Conservation (phyloP, 2,888 invertebrate species). For the Parelbella ahira region DNA sequence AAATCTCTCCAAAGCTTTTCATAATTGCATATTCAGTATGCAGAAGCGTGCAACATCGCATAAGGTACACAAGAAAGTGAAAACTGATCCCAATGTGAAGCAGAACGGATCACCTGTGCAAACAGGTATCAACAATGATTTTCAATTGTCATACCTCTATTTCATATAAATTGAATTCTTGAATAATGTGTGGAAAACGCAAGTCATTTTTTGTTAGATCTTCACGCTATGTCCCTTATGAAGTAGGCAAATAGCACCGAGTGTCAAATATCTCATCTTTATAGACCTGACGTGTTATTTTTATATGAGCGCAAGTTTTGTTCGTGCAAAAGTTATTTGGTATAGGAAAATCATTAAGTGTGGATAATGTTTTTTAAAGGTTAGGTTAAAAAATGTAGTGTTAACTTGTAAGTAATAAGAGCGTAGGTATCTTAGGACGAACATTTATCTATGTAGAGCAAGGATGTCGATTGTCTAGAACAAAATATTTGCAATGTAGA, state of each 20-base stretch:
- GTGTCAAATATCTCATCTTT: too few relatives aligned
- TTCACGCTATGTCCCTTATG: too few relatives aligned
- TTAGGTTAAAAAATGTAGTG: too few relatives aligned
- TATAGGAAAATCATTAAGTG: too few relatives aligned
- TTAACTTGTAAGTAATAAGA: too few relatives aligned
- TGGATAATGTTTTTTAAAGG: too few relatives aligned
- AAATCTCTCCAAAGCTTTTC: slow-evolving; percentile 16
- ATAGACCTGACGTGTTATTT: too few relatives aligned
- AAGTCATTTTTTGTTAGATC: neutral
- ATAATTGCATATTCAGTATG: slow-evolving; percentile 23
- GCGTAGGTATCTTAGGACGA: too few relatives aligned
- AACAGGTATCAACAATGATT: slow-evolving; percentile 39
- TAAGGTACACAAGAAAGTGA: slow-evolving; percentile 51
- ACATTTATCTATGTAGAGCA: slow-evolving; percentile 15
- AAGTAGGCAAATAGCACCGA: too few relatives aligned
- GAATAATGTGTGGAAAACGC: neutral
- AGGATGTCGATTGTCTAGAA: slow-evolving; percentile 1
- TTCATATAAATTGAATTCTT: slow-evolving; percentile 9
- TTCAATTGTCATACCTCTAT: slow-evolving; percentile 26
- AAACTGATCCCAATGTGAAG: slow-evolving; percentile 61
- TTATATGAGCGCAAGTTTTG: too few relatives aligned
- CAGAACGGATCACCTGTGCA: slow-evolving; percentile 58
- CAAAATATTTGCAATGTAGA: slow-evolving; percentile 4
- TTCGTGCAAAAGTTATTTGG: too few relatives aligned
- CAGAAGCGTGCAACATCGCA: slow-evolving; percentile 36